Evolutionary conservation across 2,888 invertebrate genomes (phyloP).

Genomic region (Polietes domitor): DNA sequence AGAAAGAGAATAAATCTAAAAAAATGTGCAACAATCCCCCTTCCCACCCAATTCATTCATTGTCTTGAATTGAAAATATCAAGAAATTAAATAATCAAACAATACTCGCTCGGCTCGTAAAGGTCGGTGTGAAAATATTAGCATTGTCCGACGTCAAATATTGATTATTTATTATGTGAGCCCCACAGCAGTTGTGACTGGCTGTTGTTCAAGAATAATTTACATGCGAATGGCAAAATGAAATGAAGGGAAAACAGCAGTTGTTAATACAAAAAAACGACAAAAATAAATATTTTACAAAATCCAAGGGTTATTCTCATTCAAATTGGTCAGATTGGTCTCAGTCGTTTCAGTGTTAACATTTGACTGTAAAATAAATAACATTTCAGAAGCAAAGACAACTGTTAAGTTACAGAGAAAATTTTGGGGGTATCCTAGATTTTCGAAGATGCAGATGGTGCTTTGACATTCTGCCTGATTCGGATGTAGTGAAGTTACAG

Average conservation of each 20-base stretch:
- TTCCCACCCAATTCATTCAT: too few relatives aligned
- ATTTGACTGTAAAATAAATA: too few relatives aligned
- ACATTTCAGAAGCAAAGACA: too few relatives aligned
- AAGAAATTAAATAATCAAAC: slow-evolving; percentile 6
- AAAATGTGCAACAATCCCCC: too few relatives aligned
- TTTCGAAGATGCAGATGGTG: too few relatives aligned
- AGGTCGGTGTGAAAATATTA: slow-evolving; percentile 1
- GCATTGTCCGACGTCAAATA: not conserved
- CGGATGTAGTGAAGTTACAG: too few relatives aligned
- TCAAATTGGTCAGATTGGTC: too few relatives aligned
- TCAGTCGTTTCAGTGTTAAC: too few relatives aligned
- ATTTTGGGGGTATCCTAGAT: too few relatives aligned
- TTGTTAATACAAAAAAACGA: not conserved
- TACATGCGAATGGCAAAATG: not conserved
- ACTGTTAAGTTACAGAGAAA: too few relatives aligned
- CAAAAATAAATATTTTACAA: not conserved
- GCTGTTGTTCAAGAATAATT: not conserved
- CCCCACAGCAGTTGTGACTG: not conserved
- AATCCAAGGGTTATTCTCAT: not conserved
- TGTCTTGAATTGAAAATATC: too few relatives aligned
- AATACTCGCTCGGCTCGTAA: not conserved
- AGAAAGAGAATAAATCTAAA: not conserved
- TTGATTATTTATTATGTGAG: slow-evolving; percentile 5
- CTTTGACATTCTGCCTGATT: too few relatives aligned
- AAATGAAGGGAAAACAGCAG: not conserved